Percentiles rank a stretch among this genome's conserved stretches.
Evolutionary conservation across 1,140 invertebrate genomes (phyloP).

Genomic region (Gonioctena quinquepunctata): DNA sequence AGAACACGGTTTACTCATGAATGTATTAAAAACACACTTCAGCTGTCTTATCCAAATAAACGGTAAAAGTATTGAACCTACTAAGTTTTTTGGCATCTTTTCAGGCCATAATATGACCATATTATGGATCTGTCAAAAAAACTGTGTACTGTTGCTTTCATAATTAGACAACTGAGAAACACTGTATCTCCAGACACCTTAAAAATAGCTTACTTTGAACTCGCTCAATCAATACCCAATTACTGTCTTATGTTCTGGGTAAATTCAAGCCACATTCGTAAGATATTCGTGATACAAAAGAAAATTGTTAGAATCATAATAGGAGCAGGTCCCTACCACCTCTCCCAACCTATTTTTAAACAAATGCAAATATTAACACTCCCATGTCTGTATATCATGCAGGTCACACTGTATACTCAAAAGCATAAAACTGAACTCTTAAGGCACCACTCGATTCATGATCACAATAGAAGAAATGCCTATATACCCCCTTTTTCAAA

Average conservation of each 20-base stretch:
- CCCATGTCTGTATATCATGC: too few relatives aligned
- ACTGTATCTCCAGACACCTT: not conserved
- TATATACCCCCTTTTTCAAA: too few relatives aligned
- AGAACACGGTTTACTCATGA: not conserved
- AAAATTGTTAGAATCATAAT: too few relatives aligned
- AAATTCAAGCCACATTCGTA: not conserved
- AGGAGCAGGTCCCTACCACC: too few relatives aligned
- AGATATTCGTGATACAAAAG: too few relatives aligned
- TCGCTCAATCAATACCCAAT: not conserved
- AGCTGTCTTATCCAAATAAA: too few relatives aligned
- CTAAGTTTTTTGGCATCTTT: not conserved
- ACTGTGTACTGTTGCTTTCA: not conserved
- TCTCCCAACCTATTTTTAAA: too few relatives aligned
- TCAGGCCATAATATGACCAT: not conserved
- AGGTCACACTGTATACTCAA: too few relatives aligned
- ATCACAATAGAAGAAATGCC: too few relatives aligned
- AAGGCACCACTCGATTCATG: too few relatives aligned
- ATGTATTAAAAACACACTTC: not conserved
- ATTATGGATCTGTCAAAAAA: not conserved
- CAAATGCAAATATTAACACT: too few relatives aligned
- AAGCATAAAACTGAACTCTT: too few relatives aligned
- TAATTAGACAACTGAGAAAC: not conserved
- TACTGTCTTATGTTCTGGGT: not conserved
- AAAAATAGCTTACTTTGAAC: not conserved
- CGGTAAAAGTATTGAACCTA: not conserved